Conservation (phyloP, 2,113 vertebrate genomes). For the Leptosomus discolor region DNA sequence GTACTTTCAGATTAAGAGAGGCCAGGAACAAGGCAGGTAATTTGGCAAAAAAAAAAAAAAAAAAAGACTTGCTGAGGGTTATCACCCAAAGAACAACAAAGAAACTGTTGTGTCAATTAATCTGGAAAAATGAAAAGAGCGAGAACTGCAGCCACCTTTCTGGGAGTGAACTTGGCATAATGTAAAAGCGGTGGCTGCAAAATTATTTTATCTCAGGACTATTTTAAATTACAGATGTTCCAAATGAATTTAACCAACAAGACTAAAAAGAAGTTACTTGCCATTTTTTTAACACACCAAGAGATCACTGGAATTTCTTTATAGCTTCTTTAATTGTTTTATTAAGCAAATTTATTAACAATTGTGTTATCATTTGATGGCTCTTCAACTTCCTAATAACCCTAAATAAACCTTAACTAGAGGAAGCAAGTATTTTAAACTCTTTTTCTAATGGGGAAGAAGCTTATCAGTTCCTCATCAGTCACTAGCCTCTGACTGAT, state of each 20-base stretch:
- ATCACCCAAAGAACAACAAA: neutral
- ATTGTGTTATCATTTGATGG: neutral
- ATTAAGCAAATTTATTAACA: neutral
- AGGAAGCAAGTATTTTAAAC: neutral
- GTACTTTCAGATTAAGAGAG: neutral
- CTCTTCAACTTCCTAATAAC: neutral
- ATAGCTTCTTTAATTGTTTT: neutral
- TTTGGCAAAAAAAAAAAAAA: neutral
- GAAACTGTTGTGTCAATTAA: neutral
- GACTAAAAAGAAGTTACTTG: neutral
- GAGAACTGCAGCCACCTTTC: neutral
- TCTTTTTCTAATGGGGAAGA: neutral
- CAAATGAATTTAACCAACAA: neutral
- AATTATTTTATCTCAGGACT: neutral
- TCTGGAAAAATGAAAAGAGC: neutral
- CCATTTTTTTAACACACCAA: neutral
- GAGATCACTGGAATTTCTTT: neutral
- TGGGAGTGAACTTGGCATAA: neutral
- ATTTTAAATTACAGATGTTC: neutral
- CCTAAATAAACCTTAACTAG: neutral
- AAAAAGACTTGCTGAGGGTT: neutral
- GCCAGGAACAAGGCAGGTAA: neutral
- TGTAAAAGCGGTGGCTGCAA: neutral
- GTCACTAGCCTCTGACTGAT: neutral
- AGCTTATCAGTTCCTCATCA: neutral